These are phyloP conservation scores for Mylabris phalerata DNA, from an alignment of 1,140 invertebrate genomes.

Conservation along the genomic window DNA sequence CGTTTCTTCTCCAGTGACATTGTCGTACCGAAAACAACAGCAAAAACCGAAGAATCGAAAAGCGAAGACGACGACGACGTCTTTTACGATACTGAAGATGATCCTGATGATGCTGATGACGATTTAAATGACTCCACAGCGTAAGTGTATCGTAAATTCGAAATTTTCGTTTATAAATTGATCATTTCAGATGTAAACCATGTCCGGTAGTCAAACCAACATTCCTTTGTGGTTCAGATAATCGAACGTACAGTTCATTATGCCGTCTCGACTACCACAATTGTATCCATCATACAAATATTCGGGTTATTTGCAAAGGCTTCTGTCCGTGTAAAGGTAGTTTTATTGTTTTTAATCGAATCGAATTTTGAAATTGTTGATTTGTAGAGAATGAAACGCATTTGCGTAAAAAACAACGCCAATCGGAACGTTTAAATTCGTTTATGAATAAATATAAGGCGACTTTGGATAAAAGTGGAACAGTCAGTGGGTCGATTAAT, in stretches of 20 bases:
- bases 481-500: slow-evolving; percentile 39
- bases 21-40: slow-evolving; percentile 59
- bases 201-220: slow-evolving; percentile 71
- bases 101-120: slow-evolving; percentile 55
- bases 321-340: slow-evolving; percentile 83
- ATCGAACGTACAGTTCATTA: slow-evolving; percentile 85
- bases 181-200: slow-evolving; percentile 62
- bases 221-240: slow-evolving; percentile 84
- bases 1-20: slow-evolving; percentile 44
- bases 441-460: slow-evolving; percentile 62
- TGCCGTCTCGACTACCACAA: slow-evolving; percentile 87
- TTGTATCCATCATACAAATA: slow-evolving; percentile 74
- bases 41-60: slow-evolving; percentile 39
- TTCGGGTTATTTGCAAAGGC: slow-evolving; percentile 75
- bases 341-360: not conserved
- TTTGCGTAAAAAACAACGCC: slow-evolving; percentile 54
- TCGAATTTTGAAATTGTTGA: slow-evolving; percentile 14
- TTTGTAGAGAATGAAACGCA: slow-evolving; percentile 49
- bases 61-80: slow-evolving; percentile 58
- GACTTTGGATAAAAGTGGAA: slow-evolving; percentile 43
- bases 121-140: slow-evolving; percentile 46
- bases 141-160: slow-evolving; percentile 35
- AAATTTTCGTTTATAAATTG: not conserved
- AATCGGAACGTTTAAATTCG: slow-evolving; percentile 53
- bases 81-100: slow-evolving; percentile 65